Conservation (phyloP, 2,797 vertebrate genomes). For the Micropoecilia bifurca region DNA sequence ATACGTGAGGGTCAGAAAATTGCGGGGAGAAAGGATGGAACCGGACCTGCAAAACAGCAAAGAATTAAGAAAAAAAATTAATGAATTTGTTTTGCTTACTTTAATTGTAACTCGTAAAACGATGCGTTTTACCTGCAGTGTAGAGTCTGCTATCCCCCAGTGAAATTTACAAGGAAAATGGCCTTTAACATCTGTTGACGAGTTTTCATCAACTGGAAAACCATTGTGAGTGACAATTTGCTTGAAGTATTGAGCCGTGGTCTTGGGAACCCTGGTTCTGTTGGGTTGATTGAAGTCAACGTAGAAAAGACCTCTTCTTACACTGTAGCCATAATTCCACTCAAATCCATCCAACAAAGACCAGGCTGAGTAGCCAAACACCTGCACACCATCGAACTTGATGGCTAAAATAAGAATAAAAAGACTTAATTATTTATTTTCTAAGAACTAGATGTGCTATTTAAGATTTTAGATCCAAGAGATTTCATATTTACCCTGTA, state of each 20-base stretch:
- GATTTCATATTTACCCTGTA: slow-evolving; percentile 86
- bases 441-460: background rate
- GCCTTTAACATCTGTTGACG: slow-evolving; percentile 63
- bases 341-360: slow-evolving; percentile 95
- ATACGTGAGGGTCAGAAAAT: slow-evolving; percentile 90
- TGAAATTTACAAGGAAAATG: slow-evolving; percentile 92
- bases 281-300: slow-evolving; percentile 85
- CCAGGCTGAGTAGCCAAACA: slow-evolving; percentile 94
- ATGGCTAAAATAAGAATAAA: slow-evolving; percentile 80
- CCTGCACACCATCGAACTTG: slow-evolving; percentile 83
- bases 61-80: slow-evolving; percentile 1
- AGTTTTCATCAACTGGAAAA: slow-evolving; percentile 79
- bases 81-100: background rate
- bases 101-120: background rate
- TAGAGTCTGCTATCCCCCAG: slow-evolving; percentile 92
- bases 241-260: slow-evolving; percentile 90
- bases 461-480: background rate
- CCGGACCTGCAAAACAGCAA: slow-evolving; percentile 82
- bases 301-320: slow-evolving; percentile 91
- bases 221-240: slow-evolving; percentile 87
- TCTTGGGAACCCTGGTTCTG: slow-evolving; percentile 88
- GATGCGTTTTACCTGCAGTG: slow-evolving; percentile 85
- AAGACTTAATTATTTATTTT: background rate
- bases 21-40: slow-evolving; percentile 89
- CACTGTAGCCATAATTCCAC: slow-evolving; percentile 89